Percentiles rank a stretch among this genome's conserved stretches.
Evolutionary conservation across 1,140 invertebrate genomes (phyloP).

Genomic region (Macrostomum lignano): DNA sequence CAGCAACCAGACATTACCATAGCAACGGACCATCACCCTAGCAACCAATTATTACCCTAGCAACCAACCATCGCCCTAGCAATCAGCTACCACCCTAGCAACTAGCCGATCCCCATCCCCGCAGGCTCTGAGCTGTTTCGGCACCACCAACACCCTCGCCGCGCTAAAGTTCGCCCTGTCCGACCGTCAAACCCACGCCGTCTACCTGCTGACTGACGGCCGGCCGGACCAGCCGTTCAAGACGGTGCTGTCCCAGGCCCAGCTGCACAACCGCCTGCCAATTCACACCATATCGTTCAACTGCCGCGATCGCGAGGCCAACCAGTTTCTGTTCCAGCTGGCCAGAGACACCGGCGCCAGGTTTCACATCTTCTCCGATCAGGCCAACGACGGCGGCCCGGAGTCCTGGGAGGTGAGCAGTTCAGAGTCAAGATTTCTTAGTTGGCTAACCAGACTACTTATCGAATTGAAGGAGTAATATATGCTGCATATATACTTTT

Average conservation of each 20-base stretch:
- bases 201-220: slow-evolving; percentile 26
- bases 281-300: slow-evolving; percentile 28
- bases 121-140: slow-evolving; percentile 18
- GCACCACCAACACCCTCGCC: slow-evolving; percentile 24
- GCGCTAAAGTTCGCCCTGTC: slow-evolving; percentile 11
- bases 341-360: background rate
- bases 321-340: slow-evolving; percentile 15
- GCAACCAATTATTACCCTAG: no score
- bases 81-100: no score
- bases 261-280: slow-evolving; percentile 19
- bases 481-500: no score
- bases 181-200: slow-evolving; percentile 20
- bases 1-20: no score
- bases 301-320: slow-evolving; percentile 25
- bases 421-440: background rate
- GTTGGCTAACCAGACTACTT: background rate
- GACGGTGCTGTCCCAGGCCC: slow-evolving; percentile 23
- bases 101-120: no score
- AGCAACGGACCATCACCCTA: no score
- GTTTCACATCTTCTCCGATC: background rate
- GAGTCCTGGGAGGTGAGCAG: no score
- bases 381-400: no score
- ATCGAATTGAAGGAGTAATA: slow-evolving; percentile 1
- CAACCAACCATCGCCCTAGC: no score
- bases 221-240: slow-evolving; percentile 26